These are phyloP conservation scores for Choloepus hoffmanni DNA, from an alignment of 2,113 vertebrate species.

Conservation along the genomic window DNA sequence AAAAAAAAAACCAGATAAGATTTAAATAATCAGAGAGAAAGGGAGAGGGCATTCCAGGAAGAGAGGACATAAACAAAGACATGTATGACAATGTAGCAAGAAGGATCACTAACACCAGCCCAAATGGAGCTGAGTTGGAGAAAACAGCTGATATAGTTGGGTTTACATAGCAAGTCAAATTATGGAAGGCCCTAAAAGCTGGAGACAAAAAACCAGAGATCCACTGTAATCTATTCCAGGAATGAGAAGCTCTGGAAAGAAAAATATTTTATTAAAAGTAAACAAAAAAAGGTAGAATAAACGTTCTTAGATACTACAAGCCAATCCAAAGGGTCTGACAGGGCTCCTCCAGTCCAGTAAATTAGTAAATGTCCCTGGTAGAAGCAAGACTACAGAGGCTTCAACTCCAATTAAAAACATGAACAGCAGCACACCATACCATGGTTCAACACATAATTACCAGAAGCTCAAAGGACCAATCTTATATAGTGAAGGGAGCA, in stretches of 20 bases:
- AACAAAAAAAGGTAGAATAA: not conserved
- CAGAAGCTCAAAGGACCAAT: constrained; percentile 48
- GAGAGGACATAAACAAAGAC: not conserved
- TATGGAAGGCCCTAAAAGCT: not conserved
- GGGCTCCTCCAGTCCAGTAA: constrained; percentile 47
- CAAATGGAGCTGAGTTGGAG: not conserved
- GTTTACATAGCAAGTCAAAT: constrained; percentile 28
- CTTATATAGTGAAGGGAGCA: constrained; percentile 24
- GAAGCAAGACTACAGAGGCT: not conserved
- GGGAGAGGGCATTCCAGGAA: constrained; percentile 1
- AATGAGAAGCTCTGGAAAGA: constrained; percentile 36
- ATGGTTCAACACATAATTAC: constrained; percentile 39
- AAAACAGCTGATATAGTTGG: not conserved
- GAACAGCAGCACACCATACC: not conserved
- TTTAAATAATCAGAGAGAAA: constrained; percentile 25
- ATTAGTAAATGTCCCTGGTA: not conserved
- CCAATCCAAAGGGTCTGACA: constrained; percentile 13
- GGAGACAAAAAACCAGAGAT: constrained; percentile 51
- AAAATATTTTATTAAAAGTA: constrained; percentile 62
- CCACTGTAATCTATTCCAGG: constrained; percentile 37
- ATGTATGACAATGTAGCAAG: not conserved
- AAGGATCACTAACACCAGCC: not conserved
- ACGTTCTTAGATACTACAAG: constrained; percentile 30
- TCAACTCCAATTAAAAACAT: constrained; percentile 32
- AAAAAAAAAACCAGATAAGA: not conserved